These are phyloP conservation scores for Agonum fuliginosum DNA, from an alignment of 2,888 invertebrate species.

Conservation along the genomic window DNA sequence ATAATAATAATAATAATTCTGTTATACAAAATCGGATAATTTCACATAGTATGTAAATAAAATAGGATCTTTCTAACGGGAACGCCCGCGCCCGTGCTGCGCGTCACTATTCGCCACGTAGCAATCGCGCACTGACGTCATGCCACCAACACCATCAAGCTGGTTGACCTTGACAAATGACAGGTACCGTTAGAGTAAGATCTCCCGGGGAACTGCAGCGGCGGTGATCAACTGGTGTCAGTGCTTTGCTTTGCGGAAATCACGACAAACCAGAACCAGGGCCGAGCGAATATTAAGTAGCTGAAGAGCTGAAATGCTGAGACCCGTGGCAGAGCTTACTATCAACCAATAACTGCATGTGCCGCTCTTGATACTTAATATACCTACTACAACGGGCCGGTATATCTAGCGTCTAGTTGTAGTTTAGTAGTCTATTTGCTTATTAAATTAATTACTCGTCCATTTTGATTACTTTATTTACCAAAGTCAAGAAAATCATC, in stretches of 20 bases:
- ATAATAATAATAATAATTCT: too few species aligned
- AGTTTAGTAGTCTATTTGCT: too few species aligned
- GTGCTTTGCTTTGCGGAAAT: conserved; percentile 29
- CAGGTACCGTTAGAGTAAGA: conserved; percentile 44
- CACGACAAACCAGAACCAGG: conserved; percentile 8
- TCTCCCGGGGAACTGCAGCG: background rate
- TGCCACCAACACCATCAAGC: conserved; percentile 6
- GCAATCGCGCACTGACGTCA: conserved; percentile 21
- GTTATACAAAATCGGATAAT: too few species aligned
- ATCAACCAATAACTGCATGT: too few species aligned
- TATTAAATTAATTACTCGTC: too few species aligned
- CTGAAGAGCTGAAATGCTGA: too few species aligned
- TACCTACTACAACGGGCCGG: too few species aligned
- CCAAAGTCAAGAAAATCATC: too few species aligned
- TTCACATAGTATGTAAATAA: background rate
- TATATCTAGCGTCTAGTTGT: too few species aligned
- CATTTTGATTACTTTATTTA: too few species aligned
- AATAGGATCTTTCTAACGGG: background rate
- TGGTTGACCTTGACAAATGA: conserved; percentile 42
- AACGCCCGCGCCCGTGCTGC: background rate
- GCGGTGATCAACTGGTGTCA: conserved; percentile 26
- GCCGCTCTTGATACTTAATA: too few species aligned
- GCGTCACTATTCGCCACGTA: conserved; percentile 14
- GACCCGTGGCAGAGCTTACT: too few species aligned
- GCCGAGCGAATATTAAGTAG: background rate